A percentile compares a stretch with the other conserved stretches of the same genome.
Conservation (phyloP, 1,140 invertebrate genomes). For the Ephestia elutella region DNA sequence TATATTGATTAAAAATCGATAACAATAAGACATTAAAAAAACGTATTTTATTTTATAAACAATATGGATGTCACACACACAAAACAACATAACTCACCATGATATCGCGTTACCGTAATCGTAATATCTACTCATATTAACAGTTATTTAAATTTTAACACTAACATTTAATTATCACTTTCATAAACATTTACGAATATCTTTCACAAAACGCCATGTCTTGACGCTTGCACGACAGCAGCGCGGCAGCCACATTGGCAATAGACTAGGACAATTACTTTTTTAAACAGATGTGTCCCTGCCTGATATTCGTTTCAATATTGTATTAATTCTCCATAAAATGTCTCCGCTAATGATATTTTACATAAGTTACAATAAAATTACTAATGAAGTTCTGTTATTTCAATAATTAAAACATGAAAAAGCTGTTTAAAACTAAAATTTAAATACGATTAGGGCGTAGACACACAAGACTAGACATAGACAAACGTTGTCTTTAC, state of each 20-base stretch:
- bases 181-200: conserved; percentile 54
- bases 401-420: too few relatives aligned
- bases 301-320: too few relatives aligned
- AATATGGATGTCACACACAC: conserved; percentile 57
- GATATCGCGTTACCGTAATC: conserved; percentile 73
- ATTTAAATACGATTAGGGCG: conserved; percentile 5
- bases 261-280: conserved; percentile 47
- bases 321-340: too few relatives aligned
- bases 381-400: too few relatives aligned
- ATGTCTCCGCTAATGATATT: conserved; percentile 6
- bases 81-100: conserved; percentile 63
- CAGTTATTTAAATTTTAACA: conserved; percentile 48
- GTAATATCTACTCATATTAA: conserved; percentile 74
- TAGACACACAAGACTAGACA: conserved; percentile 18
- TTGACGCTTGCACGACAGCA: conserved; percentile 49
- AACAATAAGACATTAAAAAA: conserved; percentile 25
- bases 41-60: conserved; percentile 58
- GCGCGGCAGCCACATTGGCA: conserved; percentile 60
- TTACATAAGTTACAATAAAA: not conserved
- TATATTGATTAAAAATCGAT: not conserved
- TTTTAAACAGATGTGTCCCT: conserved; percentile 17
- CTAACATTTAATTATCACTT: conserved; percentile 50
- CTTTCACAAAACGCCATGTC: conserved; percentile 61
- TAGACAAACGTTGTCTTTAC: conserved; percentile 36
- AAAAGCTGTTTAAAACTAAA: too few relatives aligned